A percentile compares a stretch with the other conserved stretches of the same genome.
Conservation (phyloP, 2,797 vertebrate genomes). For the Phoebastria nigripes region DNA sequence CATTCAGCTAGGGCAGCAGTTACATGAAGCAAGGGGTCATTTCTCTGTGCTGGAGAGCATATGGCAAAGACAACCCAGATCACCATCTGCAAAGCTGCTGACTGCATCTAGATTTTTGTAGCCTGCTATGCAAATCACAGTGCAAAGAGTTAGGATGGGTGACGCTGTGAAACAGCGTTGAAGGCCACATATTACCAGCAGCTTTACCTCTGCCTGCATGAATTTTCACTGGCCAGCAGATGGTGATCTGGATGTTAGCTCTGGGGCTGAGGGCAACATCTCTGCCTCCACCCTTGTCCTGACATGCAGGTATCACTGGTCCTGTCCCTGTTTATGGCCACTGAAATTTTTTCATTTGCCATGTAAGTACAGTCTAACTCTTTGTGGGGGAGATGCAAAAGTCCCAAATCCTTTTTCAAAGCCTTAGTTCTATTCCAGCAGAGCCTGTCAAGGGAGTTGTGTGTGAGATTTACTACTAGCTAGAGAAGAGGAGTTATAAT, state of each 20-base stretch:
- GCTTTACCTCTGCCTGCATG: neutral
- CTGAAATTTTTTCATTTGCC: neutral
- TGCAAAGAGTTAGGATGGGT: neutral
- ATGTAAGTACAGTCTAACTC: accelerated
- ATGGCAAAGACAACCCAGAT: neutral
- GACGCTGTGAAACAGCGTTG: neutral
- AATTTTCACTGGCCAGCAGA: constrained; percentile 21
- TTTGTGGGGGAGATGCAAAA: neutral
- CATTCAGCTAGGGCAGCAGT: neutral
- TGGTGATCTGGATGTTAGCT: constrained; percentile 1
- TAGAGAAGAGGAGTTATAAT: neutral
- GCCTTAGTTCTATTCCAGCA: neutral
- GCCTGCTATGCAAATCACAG: accelerated
- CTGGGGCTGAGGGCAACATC: neutral
- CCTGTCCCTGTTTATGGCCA: neutral
- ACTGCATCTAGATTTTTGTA: neutral
- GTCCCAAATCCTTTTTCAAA: neutral
- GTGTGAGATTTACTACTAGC: neutral
- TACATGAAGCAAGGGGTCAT: accelerated
- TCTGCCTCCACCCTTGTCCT: neutral
- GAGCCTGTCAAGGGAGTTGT: neutral
- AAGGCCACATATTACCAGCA: neutral
- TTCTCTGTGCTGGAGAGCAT: neutral
- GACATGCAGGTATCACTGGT: neutral
- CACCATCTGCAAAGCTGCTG: neutral